These are phyloP conservation scores for Sebastes fasciatus DNA, from an alignment of 2,113 vertebrate species.

Conservation along the genomic window DNA sequence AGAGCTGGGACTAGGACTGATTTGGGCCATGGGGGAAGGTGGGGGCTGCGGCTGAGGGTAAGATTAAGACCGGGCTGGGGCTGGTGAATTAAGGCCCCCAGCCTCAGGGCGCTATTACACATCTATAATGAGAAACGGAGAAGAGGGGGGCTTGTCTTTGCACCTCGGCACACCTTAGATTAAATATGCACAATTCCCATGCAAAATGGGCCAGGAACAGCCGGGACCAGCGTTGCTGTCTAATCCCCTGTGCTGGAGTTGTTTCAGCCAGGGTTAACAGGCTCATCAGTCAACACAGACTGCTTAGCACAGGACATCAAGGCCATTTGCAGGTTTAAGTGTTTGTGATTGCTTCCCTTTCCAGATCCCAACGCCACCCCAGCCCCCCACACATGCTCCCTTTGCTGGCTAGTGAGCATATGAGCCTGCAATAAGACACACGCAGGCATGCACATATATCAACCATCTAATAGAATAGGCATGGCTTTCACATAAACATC, in stretches of 20 bases:
- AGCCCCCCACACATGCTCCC: constrained; percentile 37
- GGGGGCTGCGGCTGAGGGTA: constrained; percentile 69
- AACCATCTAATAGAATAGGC: constrained; percentile 24
- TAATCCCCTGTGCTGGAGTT: constrained; percentile 80
- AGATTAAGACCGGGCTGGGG: constrained; percentile 77
- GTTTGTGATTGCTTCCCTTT: constrained; percentile 81
- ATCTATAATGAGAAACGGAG: constrained; percentile 81
- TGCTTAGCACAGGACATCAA: constrained; percentile 80
- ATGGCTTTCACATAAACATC: constrained; percentile 35
- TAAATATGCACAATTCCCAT: constrained; percentile 85
- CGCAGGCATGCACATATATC: constrained; percentile 15
- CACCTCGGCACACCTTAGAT: constrained; percentile 80
- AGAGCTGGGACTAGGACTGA: constrained; percentile 54
- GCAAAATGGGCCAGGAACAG: constrained; percentile 75
- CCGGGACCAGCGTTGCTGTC: constrained; percentile 69
- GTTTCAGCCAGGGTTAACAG: constrained; percentile 84
- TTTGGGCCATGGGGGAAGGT: constrained; percentile 59
- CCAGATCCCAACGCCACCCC: constrained; percentile 44
- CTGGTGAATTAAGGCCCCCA: constrained; percentile 77
- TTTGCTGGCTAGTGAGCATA: constrained; percentile 51
- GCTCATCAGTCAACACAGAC: constrained; percentile 84
- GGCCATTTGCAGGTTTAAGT: constrained; percentile 83
- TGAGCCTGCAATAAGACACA: constrained; percentile 51
- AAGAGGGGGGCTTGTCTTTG: constrained; percentile 74
- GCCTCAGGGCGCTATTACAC: constrained; percentile 78